phyloP scores from a whole-genome alignment of 2,113 vertebrate species.

The Rhizomys pruinosus region DNA sequence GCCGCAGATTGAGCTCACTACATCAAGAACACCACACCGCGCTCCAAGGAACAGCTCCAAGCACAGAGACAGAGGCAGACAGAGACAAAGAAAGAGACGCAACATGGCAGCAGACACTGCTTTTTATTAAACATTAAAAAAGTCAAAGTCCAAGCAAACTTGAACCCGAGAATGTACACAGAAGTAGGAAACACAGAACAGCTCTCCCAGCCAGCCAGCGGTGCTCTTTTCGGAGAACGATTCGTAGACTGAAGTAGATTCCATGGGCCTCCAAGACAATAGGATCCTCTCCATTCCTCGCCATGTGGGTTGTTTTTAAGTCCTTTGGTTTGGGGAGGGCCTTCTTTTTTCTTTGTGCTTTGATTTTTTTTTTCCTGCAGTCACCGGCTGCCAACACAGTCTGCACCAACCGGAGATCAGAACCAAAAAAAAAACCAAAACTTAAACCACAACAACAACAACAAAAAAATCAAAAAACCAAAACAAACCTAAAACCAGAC shows the following conservation, averaged over 20 bases:
- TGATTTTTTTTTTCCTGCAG: slow-evolving; percentile 82
- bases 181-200: slow-evolving; percentile 86
- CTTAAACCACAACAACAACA: slow-evolving; percentile 65
- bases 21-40: slow-evolving; percentile 87
- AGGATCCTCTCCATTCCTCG: slow-evolving; percentile 85
- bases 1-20: slow-evolving; percentile 86
- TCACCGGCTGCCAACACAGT: slow-evolving; percentile 85
- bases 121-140: slow-evolving; percentile 82
- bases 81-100: slow-evolving; percentile 85
- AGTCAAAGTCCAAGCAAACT: slow-evolving; percentile 81
- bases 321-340: slow-evolving; percentile 83
- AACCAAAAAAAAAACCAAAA: slow-evolving; percentile 73
- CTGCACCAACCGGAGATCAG: slow-evolving; percentile 84
- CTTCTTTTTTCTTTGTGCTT: slow-evolving; percentile 74
- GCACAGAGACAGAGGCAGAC: slow-evolving; percentile 86
- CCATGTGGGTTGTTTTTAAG: slow-evolving; percentile 78
- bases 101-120: slow-evolving; percentile 85
- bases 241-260: slow-evolving; percentile 84
- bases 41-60: slow-evolving; percentile 86
- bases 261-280: slow-evolving; percentile 85
- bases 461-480: slow-evolving; percentile 58
- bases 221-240: slow-evolving; percentile 83
- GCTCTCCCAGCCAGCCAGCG: slow-evolving; percentile 83
- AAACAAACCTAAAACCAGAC: slow-evolving; percentile 77
- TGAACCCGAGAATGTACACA: slow-evolving; percentile 86